Base-by-base conservation (phyloP, 2,113 vertebrate species). In the Hippocampus mohnikei region DNA sequence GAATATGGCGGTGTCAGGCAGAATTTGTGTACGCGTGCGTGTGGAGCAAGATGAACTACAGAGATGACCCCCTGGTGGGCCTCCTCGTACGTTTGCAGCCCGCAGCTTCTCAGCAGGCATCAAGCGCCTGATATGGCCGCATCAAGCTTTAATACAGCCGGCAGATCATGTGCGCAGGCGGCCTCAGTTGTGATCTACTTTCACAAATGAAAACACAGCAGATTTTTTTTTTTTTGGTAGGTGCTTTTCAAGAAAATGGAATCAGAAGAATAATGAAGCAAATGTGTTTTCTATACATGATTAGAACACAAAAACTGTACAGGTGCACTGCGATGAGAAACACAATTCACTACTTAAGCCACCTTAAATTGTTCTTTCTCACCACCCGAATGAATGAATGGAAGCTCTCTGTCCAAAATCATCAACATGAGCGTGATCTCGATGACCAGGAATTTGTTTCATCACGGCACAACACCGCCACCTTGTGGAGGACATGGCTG, bases 61-160 rank as follows among this genome's bases (percentile, higher is more conserved):
- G 74, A 85, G n/a, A 44, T 65, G 87, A 87, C 91, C 90, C 84
- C 90, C 90, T 74, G 88, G 89, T 67, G 52, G 60, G 71, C 56
- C 61, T 74, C 70, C 69, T 85, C 75, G 73, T 74, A 80, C 75
- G 81, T 84, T 81, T 85, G 87, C 81, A 85, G 76, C 84, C 72
- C 25, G 15, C 60, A 74, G 76, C 77, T 77, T 68, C 83, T 13
- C 85, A 81, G 87, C 83, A 84, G 86, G 82, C 44, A 72, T 71
- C 80, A 80, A 67, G 33, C 48, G 18, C 60, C 64, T 60, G 48
- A 25, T 40, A 64, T 78, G 67, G 76, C 74, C 46, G 75, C 67
- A 80, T 72, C 65, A 23, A 82, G 82, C 73, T 81, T 72, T 67
- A 48, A 72, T 53, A 81, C 56, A 1, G 81, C 83, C 77, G 13